phyloP scores from a whole-genome alignment of 2,113 vertebrate genomes.

The Pterocles burchelli region DNA sequence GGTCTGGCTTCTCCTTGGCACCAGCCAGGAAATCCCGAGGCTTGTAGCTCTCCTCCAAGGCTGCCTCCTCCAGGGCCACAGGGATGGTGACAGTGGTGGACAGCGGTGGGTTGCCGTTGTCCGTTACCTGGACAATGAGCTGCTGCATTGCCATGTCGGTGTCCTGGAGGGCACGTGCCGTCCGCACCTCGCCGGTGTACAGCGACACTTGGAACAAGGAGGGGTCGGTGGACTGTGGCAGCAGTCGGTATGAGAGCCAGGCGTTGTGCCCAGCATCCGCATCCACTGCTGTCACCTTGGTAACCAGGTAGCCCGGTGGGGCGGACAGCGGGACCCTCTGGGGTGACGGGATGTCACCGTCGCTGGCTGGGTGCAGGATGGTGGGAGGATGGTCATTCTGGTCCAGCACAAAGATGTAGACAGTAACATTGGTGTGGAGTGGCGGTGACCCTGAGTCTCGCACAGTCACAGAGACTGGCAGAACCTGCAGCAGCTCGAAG shows the following conservation, averaged over 20 bases:
- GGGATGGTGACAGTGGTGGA: conserved; percentile 84
- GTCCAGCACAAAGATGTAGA: conserved; percentile 80
- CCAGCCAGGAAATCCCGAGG: conserved; percentile 71
- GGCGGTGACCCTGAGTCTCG: conserved; percentile 76
- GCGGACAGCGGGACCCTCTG: conserved; percentile 81
- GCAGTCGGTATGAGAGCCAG: conserved; percentile 83
- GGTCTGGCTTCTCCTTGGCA: conserved; percentile 70
- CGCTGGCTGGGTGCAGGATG: conserved; percentile 80
- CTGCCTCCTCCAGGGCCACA: conserved; percentile 83
- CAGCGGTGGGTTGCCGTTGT: conserved; percentile 84
- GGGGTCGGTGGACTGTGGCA: conserved; percentile 80
- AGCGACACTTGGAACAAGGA: conserved; percentile 82
- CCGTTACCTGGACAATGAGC: conserved; percentile 80
- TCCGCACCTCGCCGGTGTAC: conserved; percentile 86
- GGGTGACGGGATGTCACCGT: conserved; percentile 59
- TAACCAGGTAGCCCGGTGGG: conserved; percentile 83
- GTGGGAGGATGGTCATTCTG: conserved; percentile 80
- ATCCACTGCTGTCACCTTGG: conserved; percentile 88
- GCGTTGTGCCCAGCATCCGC: conserved; percentile 86
- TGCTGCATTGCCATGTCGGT: conserved; percentile 80
- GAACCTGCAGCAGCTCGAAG: conserved; percentile 77
- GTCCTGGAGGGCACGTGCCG: conserved; percentile 77
- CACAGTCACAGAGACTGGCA: conserved; percentile 72
- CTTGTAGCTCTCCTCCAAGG: conserved; percentile 68
- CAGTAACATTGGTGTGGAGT: conserved; percentile 65